These are phyloP conservation scores for Neocloeon triangulifer DNA, from an alignment of 1,140 invertebrate species.

Conservation along the genomic window DNA sequence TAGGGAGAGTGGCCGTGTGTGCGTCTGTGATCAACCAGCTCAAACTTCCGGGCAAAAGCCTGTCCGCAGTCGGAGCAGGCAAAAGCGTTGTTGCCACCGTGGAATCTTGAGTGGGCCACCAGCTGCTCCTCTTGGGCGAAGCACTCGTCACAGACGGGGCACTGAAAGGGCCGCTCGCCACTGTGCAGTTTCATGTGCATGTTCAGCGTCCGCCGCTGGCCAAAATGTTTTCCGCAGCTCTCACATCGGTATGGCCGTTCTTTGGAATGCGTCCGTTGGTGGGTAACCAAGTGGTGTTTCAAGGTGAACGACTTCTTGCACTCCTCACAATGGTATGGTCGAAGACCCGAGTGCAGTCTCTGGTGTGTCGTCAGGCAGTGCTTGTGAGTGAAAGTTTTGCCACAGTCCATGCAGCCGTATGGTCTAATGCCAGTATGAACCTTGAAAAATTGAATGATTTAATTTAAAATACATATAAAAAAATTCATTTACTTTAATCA, in stretches of 20 bases:
- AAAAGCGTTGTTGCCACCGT: slow-evolving; percentile 57
- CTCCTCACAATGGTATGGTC: slow-evolving; percentile 58
- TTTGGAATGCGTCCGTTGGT: slow-evolving; percentile 47
- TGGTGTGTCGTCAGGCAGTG: slow-evolving; percentile 54
- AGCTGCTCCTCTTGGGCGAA: slow-evolving; percentile 63
- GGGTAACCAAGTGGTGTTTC: slow-evolving; percentile 55
- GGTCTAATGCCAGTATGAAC: slow-evolving; percentile 57
- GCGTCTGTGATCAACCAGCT: slow-evolving; percentile 57
- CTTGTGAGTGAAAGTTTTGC: slow-evolving; percentile 65
- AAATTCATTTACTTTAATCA: too few species aligned
- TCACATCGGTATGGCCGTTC: slow-evolving; percentile 58
- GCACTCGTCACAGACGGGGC: slow-evolving; percentile 67
- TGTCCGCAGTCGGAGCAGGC: slow-evolving; percentile 62
- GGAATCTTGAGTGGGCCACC: slow-evolving; percentile 35
- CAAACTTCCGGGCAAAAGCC: slow-evolving; percentile 61
- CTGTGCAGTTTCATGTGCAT: slow-evolving; percentile 72
- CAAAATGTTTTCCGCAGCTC: slow-evolving; percentile 59
- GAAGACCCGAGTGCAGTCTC: slow-evolving; percentile 51
- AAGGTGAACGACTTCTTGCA: slow-evolving; percentile 72
- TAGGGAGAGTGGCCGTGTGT: slow-evolving; percentile 58
- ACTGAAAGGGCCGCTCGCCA: slow-evolving; percentile 65
- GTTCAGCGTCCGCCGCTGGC: slow-evolving; percentile 55
- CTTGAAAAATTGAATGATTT: too few species aligned
- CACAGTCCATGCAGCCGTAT: slow-evolving; percentile 61
- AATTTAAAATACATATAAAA: too few species aligned